phyloP scores from a whole-genome alignment of 2,797 vertebrate genomes.

The Acanthurus lineatus region DNA sequence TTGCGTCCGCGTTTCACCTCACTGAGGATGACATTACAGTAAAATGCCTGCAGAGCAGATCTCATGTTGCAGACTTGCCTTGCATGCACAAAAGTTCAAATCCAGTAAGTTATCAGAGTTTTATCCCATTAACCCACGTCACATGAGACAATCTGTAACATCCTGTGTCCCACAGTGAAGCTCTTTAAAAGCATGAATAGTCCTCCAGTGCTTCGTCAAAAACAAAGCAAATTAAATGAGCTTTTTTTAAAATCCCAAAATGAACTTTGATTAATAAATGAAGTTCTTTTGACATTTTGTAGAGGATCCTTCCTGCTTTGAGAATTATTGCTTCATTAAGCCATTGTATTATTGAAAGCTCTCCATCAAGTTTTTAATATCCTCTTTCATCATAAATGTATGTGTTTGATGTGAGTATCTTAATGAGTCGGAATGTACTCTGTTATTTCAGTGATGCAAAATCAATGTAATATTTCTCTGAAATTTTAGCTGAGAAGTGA shows the following conservation, averaged over 20 bases:
- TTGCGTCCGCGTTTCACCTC: slow-evolving; percentile 1
- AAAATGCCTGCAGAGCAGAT: slow-evolving; percentile 28
- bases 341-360: slow-evolving; percentile 68
- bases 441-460: slow-evolving; percentile 71
- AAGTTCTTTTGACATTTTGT: slow-evolving; percentile 57
- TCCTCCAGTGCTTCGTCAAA: slow-evolving; percentile 25
- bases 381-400: slow-evolving; percentile 68
- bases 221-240: slow-evolving; percentile 50
- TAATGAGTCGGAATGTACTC: slow-evolving; percentile 58
- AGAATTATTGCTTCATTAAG: slow-evolving; percentile 66
- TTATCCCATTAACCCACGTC: slow-evolving; percentile 30
- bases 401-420: slow-evolving; percentile 56
- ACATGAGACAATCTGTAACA: neutral
- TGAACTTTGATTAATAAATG: slow-evolving; percentile 70
- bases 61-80: slow-evolving; percentile 1
- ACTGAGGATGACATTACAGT: slow-evolving; percentile 27
- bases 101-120: slow-evolving; percentile 10
- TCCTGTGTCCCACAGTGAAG: neutral
- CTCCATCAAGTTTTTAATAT: slow-evolving; percentile 71
- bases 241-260: slow-evolving; percentile 32
- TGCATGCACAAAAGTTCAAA: slow-evolving; percentile 21
- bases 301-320: slow-evolving; percentile 42
- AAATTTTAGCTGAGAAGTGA: slow-evolving; percentile 55
- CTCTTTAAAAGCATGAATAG: slow-evolving; percentile 24
- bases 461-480: slow-evolving; percentile 62